Base-by-base conservation (phyloP, 2,113 vertebrate species). In the Phalacrocorax aristotelis region DNA sequence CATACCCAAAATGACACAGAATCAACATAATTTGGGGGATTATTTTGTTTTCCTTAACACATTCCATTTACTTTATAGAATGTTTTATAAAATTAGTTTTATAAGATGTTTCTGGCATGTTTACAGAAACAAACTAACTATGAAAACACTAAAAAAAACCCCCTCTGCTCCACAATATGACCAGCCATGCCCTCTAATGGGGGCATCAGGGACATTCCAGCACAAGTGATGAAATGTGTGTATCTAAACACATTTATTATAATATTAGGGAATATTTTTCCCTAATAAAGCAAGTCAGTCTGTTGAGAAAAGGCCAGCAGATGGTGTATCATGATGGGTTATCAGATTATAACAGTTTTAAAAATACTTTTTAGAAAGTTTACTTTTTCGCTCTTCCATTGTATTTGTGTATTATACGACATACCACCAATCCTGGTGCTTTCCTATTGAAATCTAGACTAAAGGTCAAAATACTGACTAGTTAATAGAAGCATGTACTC, bases 271-370 rank as follows among this genome's bases (percentile, higher is more conserved):
- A 87, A 3, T 57, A 46, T 30, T 83, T 55, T 80, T 77, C 38
- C 30, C 17, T 76, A 69, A n/a, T 1, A 77, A 38, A 55, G 8
- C 25, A 61, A n/a, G 26, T 2, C 34, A 36, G 27, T 9, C 27
- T 72, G 17, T 20, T 54, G 36, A 74, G n/a, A 21, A 82, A 76
- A 93, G 34, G 62, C 65, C 30, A 88, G 30, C 52, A 94, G 85
- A 82, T 1, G 32, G 9, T 34, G 3, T 12, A 55, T 57, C 54
- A 61, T 0, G 2, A 12, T 34, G 30, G 17, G 2, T 25, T 62
- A 79, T 19, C 26, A 54, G 26, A 61, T 60, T 52, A 9, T 48
- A 93, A 34, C 7, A 46, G 29, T 25, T 93, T 36, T 36, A 30
- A 72, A 81, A 66, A 48, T 15, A 42, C 9, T 51, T 80, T 55